Conservation (phyloP, 2,888 invertebrate genomes). For the Orthonychiurus folsomi region DNA sequence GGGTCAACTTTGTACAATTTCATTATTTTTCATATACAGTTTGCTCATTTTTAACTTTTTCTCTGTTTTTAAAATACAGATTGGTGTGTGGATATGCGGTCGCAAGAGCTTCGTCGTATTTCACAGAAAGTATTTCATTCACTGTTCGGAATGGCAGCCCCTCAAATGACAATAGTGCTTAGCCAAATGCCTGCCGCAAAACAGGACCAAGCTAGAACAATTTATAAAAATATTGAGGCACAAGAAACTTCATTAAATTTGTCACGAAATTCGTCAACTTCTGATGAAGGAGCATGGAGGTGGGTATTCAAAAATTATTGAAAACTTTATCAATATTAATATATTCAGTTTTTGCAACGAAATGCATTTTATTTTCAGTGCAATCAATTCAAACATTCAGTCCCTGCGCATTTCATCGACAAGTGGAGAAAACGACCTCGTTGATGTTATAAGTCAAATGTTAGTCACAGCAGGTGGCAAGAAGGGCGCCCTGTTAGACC, state of each 20-base stretch:
- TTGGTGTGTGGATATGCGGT: constrained; percentile 38
- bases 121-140: constrained; percentile 40
- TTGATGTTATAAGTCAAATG: constrained; percentile 33
- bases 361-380: constrained; percentile 21
- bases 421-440: constrained; percentile 21
- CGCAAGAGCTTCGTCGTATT: constrained; percentile 36
- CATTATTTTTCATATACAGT: constrained; percentile 8
- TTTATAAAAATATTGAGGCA: constrained; percentile 32
- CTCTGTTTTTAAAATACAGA: no score
- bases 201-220: constrained; percentile 38
- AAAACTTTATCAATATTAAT: background rate
- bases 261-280: background rate
- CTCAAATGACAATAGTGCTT: constrained; percentile 39
- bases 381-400: constrained; percentile 38
- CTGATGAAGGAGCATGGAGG: constrained; percentile 32
- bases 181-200: constrained; percentile 35
- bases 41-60: background rate
- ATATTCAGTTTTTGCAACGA: background rate
- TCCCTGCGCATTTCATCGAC: constrained; percentile 27
- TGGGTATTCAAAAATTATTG: constrained; percentile 20
- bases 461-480: constrained; percentile 20
- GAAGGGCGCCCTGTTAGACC: constrained; percentile 25
- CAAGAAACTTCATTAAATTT: constrained; percentile 18
- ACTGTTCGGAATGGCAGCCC: constrained; percentile 39
- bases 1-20: background rate